Evolutionary conservation across 2,113 vertebrate species (phyloP), one percentile per base, ranked within the genome.

Genomic region (Centropus unirufus): DNA sequence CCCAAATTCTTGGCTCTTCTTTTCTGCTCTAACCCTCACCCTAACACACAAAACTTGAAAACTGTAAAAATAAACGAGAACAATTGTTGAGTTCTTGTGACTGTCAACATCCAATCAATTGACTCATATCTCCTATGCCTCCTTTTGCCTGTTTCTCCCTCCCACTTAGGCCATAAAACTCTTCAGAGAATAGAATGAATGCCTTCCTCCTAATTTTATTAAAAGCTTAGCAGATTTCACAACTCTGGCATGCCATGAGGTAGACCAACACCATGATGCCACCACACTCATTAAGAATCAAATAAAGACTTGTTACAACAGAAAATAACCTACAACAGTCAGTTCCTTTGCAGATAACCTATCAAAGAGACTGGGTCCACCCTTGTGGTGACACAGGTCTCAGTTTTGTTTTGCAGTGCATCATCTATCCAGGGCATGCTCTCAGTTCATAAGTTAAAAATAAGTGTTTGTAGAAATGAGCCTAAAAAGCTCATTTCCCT

Each of bases 351-450:
- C 11, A 89, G 15, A 17, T 66, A 89, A 74, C 4, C 30, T 11
- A 46, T 32, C 24, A 55, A 57, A 88, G 46, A 80, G 32, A 14
- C 52, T 51, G n/a, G 4, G 7, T 66, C 22, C 12, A 46, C 22
- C 15, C 8, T 30, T 19, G 17, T 29, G 8, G 12, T 22, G 22
- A 69, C 0, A 0, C 1, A 2, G 27, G 34, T 23, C 61, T 78
- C 42, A 24, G 27, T 12, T 62, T 51, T 55, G 6, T 24, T 89
- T 89, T 3, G 0, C 12, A 66, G 12, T 40, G 7, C 16, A 46
- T 44, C n/a, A 32, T 80, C 36, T 86, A 39, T 34, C n/a, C 12
- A 34, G 55, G 26, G 18, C 15, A 26, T 18, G 8, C 26, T 55
- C 55, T 88, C 17, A 26, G 15, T 21, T 22, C 0, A 0, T 51